Base-by-base conservation (phyloP, 2,888 invertebrate genomes). In the Archaeoteleia sp. region DNA sequence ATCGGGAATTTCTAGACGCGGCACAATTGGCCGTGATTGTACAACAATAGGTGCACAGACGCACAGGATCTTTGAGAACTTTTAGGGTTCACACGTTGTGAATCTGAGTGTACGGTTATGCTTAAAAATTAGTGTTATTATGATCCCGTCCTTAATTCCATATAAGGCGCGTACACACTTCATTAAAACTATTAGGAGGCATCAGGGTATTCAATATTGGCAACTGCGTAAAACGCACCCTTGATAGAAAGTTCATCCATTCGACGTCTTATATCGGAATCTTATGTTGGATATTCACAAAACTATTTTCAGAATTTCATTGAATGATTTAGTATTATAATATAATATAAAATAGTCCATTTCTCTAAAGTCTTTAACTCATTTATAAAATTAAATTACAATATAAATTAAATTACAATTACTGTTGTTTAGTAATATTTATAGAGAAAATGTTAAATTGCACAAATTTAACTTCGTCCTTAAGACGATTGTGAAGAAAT, bases 71-170 rank as follows among this genome's bases (percentile, higher is more conserved):
- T 74, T 78, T 76, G 76, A 74, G 78, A 79, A 77, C 71, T 51
- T 51, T 65, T 61, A 51, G 27, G 66, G 80, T 83, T 84, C 85
- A 83, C 85, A 85, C 85, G 85, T 80, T 82, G 84, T 84, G 82
- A 84, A 84, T 75, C 81, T 81, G 80, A 84, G 81, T 84, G 84
- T 84, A 79, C 72, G 74, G 78, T 82, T 83, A 84, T 84, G 84
- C 84, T 84, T 81, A 85, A 82, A 82, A 84, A 84, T 85, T 84
- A 84, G 83, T 79, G 75, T 81, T 78, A 79, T 81, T 80, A 78
- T 77, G 74, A 77, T 69, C 70, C 68, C 39, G 76, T 74, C 72
- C 66, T 73, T n/a, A 73, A 74, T 73, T 76, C 74, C 73, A 75
- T 78, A 74, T 74, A 74, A 54, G 57, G 73, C 74, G 79, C 78